phyloP scores from a whole-genome alignment of 2,797 vertebrate genomes.

The Forpus xanthops region DNA sequence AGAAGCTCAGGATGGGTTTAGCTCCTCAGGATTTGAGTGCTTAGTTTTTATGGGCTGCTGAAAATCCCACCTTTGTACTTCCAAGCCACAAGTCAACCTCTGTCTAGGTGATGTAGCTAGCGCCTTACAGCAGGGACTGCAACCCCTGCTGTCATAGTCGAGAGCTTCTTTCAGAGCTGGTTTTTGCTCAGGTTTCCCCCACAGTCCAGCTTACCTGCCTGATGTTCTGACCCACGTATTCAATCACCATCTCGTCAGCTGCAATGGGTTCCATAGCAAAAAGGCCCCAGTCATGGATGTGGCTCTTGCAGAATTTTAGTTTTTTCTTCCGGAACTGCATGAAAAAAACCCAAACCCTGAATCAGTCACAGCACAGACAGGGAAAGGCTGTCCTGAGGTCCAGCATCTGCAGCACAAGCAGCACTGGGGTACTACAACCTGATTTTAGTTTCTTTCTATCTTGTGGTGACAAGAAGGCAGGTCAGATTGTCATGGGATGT shows the following conservation, averaged over 20 bases:
- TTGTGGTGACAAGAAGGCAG: background rate
- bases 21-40: background rate
- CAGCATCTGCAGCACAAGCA: background rate
- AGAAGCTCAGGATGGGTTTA: background rate
- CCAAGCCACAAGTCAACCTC: background rate
- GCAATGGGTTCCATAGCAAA: slow-evolving; percentile 97
- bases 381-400: background rate
- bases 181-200: background rate
- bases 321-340: slow-evolving; percentile 96
- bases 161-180: background rate
- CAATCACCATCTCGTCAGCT: slow-evolving; percentile 98
- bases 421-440: background rate
- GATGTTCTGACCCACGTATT: slow-evolving; percentile 97
- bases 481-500: background rate
- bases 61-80: background rate
- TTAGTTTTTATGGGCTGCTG: background rate
- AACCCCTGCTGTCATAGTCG: accelerated
- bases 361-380: background rate
- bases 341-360: background rate
- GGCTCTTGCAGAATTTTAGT: slow-evolving; percentile 93
- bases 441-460: background rate
- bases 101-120: background rate
- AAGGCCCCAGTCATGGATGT: slow-evolving; percentile 98
- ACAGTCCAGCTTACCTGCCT: slow-evolving; percentile 84
- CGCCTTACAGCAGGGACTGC: background rate